Conservation (phyloP, 2,888 invertebrate genomes). For the Acronicta aceris region DNA sequence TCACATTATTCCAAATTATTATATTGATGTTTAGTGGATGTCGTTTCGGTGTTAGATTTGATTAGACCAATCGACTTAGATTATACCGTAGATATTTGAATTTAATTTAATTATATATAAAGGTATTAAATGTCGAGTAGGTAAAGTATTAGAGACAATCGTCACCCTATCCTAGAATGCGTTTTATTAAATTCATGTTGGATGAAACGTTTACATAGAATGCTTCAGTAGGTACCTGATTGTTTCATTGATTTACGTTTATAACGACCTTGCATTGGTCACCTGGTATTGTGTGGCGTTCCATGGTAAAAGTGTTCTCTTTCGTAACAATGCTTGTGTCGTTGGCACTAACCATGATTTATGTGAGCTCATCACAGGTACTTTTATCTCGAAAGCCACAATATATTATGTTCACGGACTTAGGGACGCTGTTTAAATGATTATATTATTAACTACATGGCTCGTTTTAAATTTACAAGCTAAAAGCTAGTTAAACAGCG, state of each 20-base stretch:
- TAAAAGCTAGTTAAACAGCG: slow-evolving; percentile 22
- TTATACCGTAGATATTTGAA: slow-evolving; percentile 40
- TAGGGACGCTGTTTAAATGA: slow-evolving; percentile 40
- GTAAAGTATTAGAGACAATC: slow-evolving; percentile 35
- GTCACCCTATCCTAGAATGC: slow-evolving; percentile 59
- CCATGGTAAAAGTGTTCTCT: slow-evolving; percentile 56
- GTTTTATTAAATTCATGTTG: slow-evolving; percentile 46
- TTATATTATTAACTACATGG: background rate
- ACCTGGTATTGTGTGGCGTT: slow-evolving; percentile 53
- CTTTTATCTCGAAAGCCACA: slow-evolving; percentile 59
- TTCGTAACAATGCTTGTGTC: slow-evolving; percentile 57
- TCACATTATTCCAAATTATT: slow-evolving; percentile 61
- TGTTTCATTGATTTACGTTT: slow-evolving; percentile 70
- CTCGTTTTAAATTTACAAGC: background rate
- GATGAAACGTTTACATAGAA: slow-evolving; percentile 47
- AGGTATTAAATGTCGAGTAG: slow-evolving; percentile 34
- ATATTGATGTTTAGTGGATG: slow-evolving; percentile 58
- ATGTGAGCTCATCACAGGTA: slow-evolving; percentile 55
- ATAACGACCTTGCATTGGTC: slow-evolving; percentile 40
- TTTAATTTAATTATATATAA: slow-evolving; percentile 22
- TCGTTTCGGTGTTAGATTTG: slow-evolving; percentile 43
- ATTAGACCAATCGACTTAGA: slow-evolving; percentile 42
- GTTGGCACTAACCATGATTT: slow-evolving; percentile 54
- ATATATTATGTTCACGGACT: slow-evolving; percentile 29
- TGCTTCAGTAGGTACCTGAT: slow-evolving; percentile 79